Evolutionary conservation across 2,113 vertebrate species (phyloP), one percentile per base, ranked within the genome.

Genomic region (Canis aureus): DNA sequence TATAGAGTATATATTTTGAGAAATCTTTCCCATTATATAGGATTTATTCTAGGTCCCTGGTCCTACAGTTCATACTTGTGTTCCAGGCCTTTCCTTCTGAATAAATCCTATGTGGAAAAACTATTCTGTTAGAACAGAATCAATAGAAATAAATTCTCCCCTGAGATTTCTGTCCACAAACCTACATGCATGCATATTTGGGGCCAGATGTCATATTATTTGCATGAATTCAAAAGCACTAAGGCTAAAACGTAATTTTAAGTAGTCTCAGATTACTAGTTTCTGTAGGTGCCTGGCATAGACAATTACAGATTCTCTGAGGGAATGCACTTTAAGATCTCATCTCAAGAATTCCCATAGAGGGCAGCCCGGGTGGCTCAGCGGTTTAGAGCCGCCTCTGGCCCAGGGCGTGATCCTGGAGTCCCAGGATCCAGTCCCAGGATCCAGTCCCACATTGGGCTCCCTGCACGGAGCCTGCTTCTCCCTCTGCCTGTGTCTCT

Each of bases 161-260:
- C 38, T 69, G n/a, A 69, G 15, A 87, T 95, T 93, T 91, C 49
- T 97, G 55, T 60, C 35, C 60, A 32, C 22, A 80, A 78, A 25
- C 8, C 49, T 62, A 64, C n/a, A 83, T 86, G n/a, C 17, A 20
- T 94, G 11, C 35, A 66, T 66, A 83, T 73, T 32, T 88, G 43
- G 12, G 60, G 13, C 6, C 29, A 89, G 69, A 91, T 93, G 79
- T 71, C 38, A 43, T 60, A 91, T 53, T 73, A 67, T 93, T 59
- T 67, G 11, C 85, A 32, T 87, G 17, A 71, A 78, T 89, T 92
- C 27, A 51, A 55, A 82, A 93, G n/a, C 17, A 89, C 23, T 38
- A 29, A 96, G 35, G 19, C n/a, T 85, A 51, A 74, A 90, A 80
- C 38, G 53, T 85, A 66, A 53, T 92, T 81, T 85, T 87, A 95